Evolutionary conservation across 2,113 vertebrate species (phyloP).

Genomic region (Strix uralensis): DNA sequence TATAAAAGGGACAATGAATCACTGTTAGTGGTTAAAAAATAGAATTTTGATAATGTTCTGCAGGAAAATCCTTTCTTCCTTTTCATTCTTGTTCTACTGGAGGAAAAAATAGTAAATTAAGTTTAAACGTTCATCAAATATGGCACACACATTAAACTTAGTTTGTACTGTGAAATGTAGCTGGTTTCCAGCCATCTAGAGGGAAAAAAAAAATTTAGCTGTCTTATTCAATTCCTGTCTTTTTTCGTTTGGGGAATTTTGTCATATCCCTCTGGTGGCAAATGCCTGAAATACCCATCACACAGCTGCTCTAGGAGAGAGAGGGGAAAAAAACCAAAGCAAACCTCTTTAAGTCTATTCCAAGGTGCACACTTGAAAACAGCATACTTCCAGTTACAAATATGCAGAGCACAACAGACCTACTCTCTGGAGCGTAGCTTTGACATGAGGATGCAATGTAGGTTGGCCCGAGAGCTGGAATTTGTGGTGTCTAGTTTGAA

Average conservation of each 20-base stretch:
- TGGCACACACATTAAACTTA: neutral
- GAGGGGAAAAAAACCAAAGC: no score
- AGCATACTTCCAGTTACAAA: neutral
- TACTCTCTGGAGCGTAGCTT: neutral
- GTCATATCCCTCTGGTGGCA: slow-evolving; percentile 36
- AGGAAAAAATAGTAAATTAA: neutral
- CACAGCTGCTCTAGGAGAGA: rapidly evolving
- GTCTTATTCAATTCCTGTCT: neutral
- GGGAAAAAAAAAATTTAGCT: neutral
- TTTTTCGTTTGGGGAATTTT: neutral
- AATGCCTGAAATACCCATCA: neutral
- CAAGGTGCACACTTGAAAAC: neutral
- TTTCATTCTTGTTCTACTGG: neutral
- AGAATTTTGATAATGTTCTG: neutral
- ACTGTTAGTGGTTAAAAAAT: neutral
- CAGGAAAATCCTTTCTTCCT: neutral
- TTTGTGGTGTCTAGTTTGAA: neutral
- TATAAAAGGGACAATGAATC: neutral
- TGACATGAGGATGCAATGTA: neutral
- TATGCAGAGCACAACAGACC: neutral
- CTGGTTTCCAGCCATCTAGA: neutral
- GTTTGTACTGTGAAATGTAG: neutral
- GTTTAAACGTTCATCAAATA: neutral
- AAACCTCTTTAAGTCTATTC: neutral
- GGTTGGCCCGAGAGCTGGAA: neutral